A percentile compares a stretch with the other conserved stretches of the same genome.
Evolutionary conservation across 2,797 vertebrate species (phyloP).

Genomic region (Cottoperca gobio): DNA sequence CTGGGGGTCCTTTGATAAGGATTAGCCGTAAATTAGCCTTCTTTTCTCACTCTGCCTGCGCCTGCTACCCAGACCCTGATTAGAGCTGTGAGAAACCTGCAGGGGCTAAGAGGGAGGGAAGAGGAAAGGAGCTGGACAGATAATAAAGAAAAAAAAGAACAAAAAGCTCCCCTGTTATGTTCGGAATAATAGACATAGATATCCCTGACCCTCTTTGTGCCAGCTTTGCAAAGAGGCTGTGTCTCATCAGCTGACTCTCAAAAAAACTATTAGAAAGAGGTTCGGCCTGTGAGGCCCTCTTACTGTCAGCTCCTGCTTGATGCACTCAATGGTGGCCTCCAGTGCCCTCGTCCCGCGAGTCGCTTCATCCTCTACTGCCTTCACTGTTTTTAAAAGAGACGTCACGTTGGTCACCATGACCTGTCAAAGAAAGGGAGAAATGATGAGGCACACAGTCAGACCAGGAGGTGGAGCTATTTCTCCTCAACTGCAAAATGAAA

Average conservation of each 20-base stretch:
- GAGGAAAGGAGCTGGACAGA: conserved; percentile 36
- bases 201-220: conserved; percentile 50
- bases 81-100: conserved; percentile 66
- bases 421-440: conserved; percentile 75
- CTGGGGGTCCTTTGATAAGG: conserved; percentile 59
- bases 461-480: conserved; percentile 73
- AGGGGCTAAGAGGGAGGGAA: conserved; percentile 48
- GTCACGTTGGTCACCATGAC: conserved; percentile 99
- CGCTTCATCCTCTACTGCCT: conserved; percentile 98
- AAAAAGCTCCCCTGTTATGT: conserved; percentile 56
- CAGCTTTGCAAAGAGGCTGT: conserved; percentile 32
- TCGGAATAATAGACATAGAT: conserved; percentile 62
- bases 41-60: conserved; percentile 51
- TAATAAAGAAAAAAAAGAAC: conserved; percentile 48
- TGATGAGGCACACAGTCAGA: conserved; percentile 35
- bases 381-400: conserved; percentile 98
- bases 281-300: conserved; percentile 44
- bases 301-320: conserved; percentile 98
- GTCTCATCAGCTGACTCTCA: conserved; percentile 46
- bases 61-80: conserved; percentile 55
- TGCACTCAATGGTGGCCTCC: conserved; percentile 97
- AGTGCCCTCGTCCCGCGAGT: conserved; percentile 97
- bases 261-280: conserved; percentile 44
- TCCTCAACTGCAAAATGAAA: conserved; percentile 24
- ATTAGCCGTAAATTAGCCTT: conserved; percentile 62